Evolutionary conservation across 2,113 vertebrate genomes (phyloP).

Genomic region (Embiotoca jacksoni): DNA sequence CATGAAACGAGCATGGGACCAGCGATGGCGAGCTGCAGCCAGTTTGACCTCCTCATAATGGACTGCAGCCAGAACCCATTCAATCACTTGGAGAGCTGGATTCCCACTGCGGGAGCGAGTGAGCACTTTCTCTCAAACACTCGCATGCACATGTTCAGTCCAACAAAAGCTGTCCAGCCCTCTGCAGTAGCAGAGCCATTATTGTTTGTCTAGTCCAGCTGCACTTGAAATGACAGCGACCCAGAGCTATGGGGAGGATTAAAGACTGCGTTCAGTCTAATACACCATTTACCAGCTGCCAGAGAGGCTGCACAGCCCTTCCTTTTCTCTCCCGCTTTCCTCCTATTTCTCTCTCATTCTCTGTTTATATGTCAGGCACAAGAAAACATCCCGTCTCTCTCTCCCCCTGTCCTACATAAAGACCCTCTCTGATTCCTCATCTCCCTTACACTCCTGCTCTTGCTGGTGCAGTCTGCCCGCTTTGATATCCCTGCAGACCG

Average conservation of each 20-base stretch:
- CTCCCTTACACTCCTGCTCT: slow-evolving; percentile 39
- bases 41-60: slow-evolving; percentile 66
- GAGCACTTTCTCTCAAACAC: slow-evolving; percentile 52
- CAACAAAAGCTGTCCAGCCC: slow-evolving; percentile 41
- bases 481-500: slow-evolving; percentile 31
- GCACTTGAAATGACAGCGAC: slow-evolving; percentile 73
- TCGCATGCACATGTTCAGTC: slow-evolving; percentile 35
- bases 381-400: slow-evolving; percentile 19
- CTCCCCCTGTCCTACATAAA: slow-evolving; percentile 45
- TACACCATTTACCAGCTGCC: slow-evolving; percentile 55
- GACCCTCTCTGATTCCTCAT: slow-evolving; percentile 44
- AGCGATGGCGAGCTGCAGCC: slow-evolving; percentile 51
- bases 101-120: slow-evolving; percentile 46
- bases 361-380: slow-evolving; percentile 42
- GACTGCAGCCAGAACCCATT: slow-evolving; percentile 57
- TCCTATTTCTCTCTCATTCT: slow-evolving; percentile 5
- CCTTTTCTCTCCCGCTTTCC: neutral
- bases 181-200: slow-evolving; percentile 56
- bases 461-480: neutral
- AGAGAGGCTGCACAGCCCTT: slow-evolving; percentile 45
- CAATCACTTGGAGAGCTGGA: slow-evolving; percentile 49
- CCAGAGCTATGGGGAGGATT: slow-evolving; percentile 68
- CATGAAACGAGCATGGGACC: slow-evolving; percentile 41
- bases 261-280: slow-evolving; percentile 53
- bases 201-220: slow-evolving; percentile 67